Evolutionary conservation across 2,888 invertebrate genomes (phyloP), one percentile per base, ranked within the genome.

Genomic region (Alcis repandata): DNA sequence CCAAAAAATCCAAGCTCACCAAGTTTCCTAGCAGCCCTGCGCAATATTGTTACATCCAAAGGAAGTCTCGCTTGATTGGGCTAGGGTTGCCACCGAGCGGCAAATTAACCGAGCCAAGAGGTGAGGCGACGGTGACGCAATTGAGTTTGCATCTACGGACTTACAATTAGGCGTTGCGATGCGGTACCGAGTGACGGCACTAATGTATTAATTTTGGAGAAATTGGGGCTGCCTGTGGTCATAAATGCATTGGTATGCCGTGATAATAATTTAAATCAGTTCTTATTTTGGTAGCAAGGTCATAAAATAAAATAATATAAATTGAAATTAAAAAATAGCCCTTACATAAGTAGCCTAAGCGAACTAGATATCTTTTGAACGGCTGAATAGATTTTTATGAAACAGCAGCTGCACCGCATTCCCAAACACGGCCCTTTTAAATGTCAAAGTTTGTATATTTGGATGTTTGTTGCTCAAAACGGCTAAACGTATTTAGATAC

Each of bases 71-170:
- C 59, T 32, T 59, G 63, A 63, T 63, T 69, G 60, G 43, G 43
- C 48, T 36, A 51, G 59, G 62, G 67, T 49, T 69, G 60, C 60
- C 59, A 59, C 56, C 62, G 67, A 52, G 66, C 63, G 48, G 63
- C 68, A 71, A 73, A 72, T 74, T 73, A 70, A 67, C 73, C 67
- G 40, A 60, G 61, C 59, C 70, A 71, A 71, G 72, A 68, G 72
- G 71, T 61, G 69, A 68, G 56, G 67, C 61, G 61, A 61, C 63
- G 56, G 66, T 56, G 71, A 59, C 53, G 62, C 74, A 75, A 77
- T 77, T 75, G 72, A 74, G 79, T 84, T 84, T 80, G 78, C 82
- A 82, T 83, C 80, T 75, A 76, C 75, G 65, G 74, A 75, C 74
- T 77, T 74, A 82, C 82, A 79, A 82, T 83, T 82, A 83, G 73